A percentile compares a stretch with the other conserved stretches of the same genome.
These are phyloP conservation scores for Amorpha juglandis DNA, from an alignment of 2,888 invertebrate genomes.

Conservation along the genomic window DNA sequence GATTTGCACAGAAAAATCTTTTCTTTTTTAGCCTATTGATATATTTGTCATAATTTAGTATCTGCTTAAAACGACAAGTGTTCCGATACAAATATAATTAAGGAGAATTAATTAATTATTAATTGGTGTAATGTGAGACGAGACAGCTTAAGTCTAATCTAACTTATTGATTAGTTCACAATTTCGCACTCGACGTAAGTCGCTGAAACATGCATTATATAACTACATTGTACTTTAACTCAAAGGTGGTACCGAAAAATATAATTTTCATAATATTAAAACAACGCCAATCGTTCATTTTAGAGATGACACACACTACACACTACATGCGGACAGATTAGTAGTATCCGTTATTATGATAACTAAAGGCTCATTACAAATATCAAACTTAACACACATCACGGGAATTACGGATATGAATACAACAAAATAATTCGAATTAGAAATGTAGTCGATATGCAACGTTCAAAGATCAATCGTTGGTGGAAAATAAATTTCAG, in stretches of 20 bases:
- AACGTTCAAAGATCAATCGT: conserved; percentile 79
- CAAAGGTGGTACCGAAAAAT: conserved; percentile 83
- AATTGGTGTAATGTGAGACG: conserved; percentile 76
- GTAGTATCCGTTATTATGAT: conserved; percentile 67
- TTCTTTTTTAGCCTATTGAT: conserved; percentile 76
- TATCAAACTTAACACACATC: conserved; percentile 73
- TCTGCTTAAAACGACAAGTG: conserved; percentile 71
- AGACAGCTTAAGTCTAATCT: conserved; percentile 77
- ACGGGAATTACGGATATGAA: conserved; percentile 75
- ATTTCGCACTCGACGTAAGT: conserved; percentile 50
- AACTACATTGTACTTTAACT: conserved; percentile 83
- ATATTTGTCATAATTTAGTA: conserved; percentile 76
- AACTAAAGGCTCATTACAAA: conserved; percentile 68
- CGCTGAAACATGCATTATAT: conserved; percentile 74
- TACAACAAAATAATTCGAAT: conserved; percentile 78
- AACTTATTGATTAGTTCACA: conserved; percentile 69
- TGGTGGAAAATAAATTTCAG: conserved; percentile 65
- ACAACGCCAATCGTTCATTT: conserved; percentile 75
- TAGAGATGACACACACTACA: conserved; percentile 74
- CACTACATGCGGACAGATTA: conserved; percentile 71
- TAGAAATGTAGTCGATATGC: conserved; percentile 83
- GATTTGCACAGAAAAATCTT: conserved; percentile 78
- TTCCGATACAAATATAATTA: conserved; percentile 68
- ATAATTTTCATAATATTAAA: conserved; percentile 67
- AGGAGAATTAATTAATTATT: conserved; percentile 65